Base-by-base conservation (phyloP, 2,888 invertebrate species). In the Isoperla grammatica region DNA sequence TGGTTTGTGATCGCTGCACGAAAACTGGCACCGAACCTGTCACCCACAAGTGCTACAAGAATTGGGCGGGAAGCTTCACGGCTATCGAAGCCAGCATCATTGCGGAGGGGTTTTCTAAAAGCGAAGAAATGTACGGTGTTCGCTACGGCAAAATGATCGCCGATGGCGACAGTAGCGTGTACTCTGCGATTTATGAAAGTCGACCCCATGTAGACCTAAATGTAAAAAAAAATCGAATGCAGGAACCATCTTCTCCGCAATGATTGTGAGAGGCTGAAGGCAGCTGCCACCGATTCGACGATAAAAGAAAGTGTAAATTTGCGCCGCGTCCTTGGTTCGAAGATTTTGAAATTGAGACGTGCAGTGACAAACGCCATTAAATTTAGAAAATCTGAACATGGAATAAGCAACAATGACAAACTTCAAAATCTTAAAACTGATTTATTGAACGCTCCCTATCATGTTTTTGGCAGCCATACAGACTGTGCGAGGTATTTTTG, bases 31-130 rank as follows among this genome's bases (percentile, higher is more conserved):
- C 40, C 20, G 37, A 57, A 13, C 42, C 64, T 6, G 35, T 55
- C 35, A 53, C 63, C 13, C 70, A 71, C 60, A 62, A 48, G 8
- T 73, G 71, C 62, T 72, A 62, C 63, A 69, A 70, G 63, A 72
- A 72, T 61, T 72, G 29, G 29, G 29, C 29, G 8, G 29, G 29
- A 29, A 29, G 29, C 29, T 29, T 8, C 4, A 29, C 29, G n/a
- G 57, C 64, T 4, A 73, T 72, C 71, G 72, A 72, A 66, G 63
- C 68, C 2, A 68, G 68, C 48, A 71, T 71, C 11, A 66, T 72
- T 15, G 59, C 64, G 20, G 68, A 71, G 63, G 72, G 69, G 6
- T 72, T 71, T 60, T 63, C 62, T 50, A 29, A 53, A 29, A 29
- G 29, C 29, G 29, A 29, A 29, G 29, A 55, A 11, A 60, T 61